Conservation (phyloP, 2,113 vertebrate genomes). For the Apeltes quadracus region DNA sequence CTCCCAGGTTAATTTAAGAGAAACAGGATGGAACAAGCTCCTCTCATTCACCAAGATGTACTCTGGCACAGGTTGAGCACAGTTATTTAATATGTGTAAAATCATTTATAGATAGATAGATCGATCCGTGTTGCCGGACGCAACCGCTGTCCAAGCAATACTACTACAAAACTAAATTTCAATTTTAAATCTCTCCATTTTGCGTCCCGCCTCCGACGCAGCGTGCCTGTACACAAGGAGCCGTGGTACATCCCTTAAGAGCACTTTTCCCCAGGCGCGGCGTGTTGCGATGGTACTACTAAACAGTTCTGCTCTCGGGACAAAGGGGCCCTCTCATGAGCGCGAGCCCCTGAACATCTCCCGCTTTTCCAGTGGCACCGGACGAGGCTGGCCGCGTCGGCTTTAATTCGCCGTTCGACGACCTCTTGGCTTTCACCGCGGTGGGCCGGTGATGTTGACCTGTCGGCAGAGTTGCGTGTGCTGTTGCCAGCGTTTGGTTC, state of each 20-base stretch:
- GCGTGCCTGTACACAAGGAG: neutral
- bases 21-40: slow-evolving; percentile 37
- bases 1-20: slow-evolving; percentile 18
- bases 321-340: slow-evolving; percentile 66
- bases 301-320: slow-evolving; percentile 59
- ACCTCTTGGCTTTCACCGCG: too few relatives aligned
- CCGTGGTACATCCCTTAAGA: neutral
- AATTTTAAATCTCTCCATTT: too few relatives aligned
- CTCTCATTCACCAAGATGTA: slow-evolving; percentile 16
- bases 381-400: slow-evolving; percentile 29
- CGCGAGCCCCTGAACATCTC: slow-evolving; percentile 32
- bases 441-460: too few relatives aligned
- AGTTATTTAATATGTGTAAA: neutral
- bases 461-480: too few relatives aligned
- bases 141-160: slow-evolving; percentile 25
- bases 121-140: neutral
- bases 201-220: neutral
- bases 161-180: slow-evolving; percentile 19
- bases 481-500: too few relatives aligned
- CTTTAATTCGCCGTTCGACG: too few relatives aligned
- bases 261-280: neutral
- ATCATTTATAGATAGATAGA: too few relatives aligned
- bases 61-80: neutral
- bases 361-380: slow-evolving; percentile 19
- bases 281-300: slow-evolving; percentile 66